These are phyloP conservation scores for Sycophaga agraensis DNA, from an alignment of 1,140 invertebrate genomes.

Conservation along the genomic window DNA sequence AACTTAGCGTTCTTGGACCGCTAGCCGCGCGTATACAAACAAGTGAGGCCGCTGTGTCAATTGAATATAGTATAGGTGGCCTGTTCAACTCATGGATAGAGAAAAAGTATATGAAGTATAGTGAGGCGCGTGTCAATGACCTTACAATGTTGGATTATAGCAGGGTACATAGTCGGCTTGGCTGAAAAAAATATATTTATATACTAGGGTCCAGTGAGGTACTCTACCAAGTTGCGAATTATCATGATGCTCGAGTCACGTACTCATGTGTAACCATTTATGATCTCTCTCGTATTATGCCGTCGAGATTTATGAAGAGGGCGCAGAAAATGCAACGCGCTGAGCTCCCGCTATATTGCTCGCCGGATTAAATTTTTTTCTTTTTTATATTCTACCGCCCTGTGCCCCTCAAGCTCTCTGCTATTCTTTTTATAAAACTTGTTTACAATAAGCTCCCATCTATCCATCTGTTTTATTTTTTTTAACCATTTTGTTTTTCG, in stretches of 20 bases:
- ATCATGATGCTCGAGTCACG: conserved; percentile 8
- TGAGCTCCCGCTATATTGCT: not conserved
- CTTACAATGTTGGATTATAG: conserved; percentile 1
- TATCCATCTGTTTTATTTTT: too few relatives aligned
- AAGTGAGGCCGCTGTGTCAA: too few relatives aligned
- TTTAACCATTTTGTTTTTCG: too few relatives aligned
- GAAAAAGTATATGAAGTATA: too few relatives aligned
- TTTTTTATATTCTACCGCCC: not conserved
- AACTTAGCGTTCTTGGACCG: too few relatives aligned
- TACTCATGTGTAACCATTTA: conserved; percentile 13
- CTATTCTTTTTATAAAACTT: too few relatives aligned
- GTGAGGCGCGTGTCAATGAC: conserved; percentile 17
- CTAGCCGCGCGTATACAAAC: too few relatives aligned
- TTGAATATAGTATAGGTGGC: too few relatives aligned
- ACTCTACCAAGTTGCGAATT: not conserved
- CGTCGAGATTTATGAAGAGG: conserved; percentile 7
- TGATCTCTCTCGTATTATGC: conserved; percentile 19
- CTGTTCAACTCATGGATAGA: too few relatives aligned
- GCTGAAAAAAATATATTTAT: conserved; percentile 3
- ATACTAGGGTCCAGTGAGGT: conserved; percentile 1
- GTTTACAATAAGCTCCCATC: too few relatives aligned
- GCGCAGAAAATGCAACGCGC: not conserved
- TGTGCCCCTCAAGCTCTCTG: too few relatives aligned
- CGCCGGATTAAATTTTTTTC: not conserved
- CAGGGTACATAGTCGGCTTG: too few relatives aligned